These are phyloP conservation scores for Rhinatrema bivittatum DNA, from an alignment of 2,797 vertebrate species.

Conservation along the genomic window DNA sequence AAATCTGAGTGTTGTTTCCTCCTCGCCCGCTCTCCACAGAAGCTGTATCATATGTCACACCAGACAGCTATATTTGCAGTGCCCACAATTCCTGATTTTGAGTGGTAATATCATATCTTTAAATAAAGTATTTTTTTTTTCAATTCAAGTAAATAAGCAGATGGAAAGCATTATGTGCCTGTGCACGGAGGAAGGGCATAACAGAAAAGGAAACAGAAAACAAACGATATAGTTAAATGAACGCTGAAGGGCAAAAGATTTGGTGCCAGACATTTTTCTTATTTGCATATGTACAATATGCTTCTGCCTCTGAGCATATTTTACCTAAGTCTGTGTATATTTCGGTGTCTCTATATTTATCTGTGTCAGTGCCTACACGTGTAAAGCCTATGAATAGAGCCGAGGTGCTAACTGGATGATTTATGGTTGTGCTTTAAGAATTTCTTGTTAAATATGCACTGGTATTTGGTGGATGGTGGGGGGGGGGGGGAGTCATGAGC, in stretches of 20 bases:
- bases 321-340: slow-evolving; percentile 54
- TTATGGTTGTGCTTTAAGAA: slow-evolving; percentile 33
- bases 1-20: slow-evolving; percentile 26
- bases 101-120: slow-evolving; percentile 39
- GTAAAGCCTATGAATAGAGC: slow-evolving; percentile 56
- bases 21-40: slow-evolving; percentile 12
- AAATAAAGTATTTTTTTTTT: slow-evolving; percentile 33
- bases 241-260: slow-evolving; percentile 60
- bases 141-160: slow-evolving; percentile 53
- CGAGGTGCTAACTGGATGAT: slow-evolving; percentile 44
- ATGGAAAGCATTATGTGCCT: slow-evolving; percentile 47
- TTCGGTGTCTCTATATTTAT: slow-evolving; percentile 63
- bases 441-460: slow-evolving; percentile 26
- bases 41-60: slow-evolving; percentile 33
- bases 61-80: slow-evolving; percentile 43
- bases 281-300: slow-evolving; percentile 67
- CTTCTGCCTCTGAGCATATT: slow-evolving; percentile 57
- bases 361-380: slow-evolving; percentile 56
- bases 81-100: slow-evolving; percentile 46
- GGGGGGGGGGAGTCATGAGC: too few species aligned
- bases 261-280: slow-evolving; percentile 49
- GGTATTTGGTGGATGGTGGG: too few species aligned
- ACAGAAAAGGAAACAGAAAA: background rate
- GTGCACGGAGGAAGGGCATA: slow-evolving; percentile 17
- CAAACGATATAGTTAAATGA: slow-evolving; percentile 43